phyloP scores from a whole-genome alignment of 2,797 vertebrate genomes.

The Buphagus erythrorhynchus region DNA sequence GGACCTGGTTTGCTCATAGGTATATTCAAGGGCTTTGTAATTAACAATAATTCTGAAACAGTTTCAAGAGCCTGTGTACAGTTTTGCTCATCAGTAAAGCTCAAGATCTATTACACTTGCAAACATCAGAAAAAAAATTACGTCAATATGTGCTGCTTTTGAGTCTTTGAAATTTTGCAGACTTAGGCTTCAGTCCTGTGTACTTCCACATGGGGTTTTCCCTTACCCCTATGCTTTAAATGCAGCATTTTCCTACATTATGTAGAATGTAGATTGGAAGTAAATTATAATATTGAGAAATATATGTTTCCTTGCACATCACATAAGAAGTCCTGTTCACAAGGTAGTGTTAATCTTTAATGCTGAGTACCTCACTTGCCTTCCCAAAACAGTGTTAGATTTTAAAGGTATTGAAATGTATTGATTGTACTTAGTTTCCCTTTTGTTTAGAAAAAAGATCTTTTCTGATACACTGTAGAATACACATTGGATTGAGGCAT shows the following conservation, averaged over 20 bases:
- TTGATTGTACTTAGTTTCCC: not conserved
- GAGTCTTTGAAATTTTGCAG: not conserved
- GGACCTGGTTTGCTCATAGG: not conserved
- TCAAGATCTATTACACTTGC: not conserved
- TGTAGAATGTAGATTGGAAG: not conserved
- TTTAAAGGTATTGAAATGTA: not conserved
- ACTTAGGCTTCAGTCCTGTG: not conserved
- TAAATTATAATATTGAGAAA: not conserved
- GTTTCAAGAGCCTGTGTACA: not conserved
- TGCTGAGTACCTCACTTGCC: accelerated
- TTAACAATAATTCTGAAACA: not conserved
- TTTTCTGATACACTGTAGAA: not conserved
- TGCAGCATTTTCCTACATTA: not conserved
- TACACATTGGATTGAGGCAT: not conserved
- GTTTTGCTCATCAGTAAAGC: not conserved
- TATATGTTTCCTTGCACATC: not conserved
- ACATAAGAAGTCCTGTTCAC: not conserved
- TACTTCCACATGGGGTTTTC: not conserved
- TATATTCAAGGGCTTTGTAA: not conserved
- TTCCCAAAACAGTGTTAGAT: not conserved
- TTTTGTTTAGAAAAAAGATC: not conserved
- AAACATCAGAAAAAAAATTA: not conserved
- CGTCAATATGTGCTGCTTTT: not conserved
- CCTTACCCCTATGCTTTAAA: not conserved
- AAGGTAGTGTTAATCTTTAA: not conserved